phyloP scores from a whole-genome alignment of 2,888 invertebrate species.

The Oscheius sp. region DNA sequence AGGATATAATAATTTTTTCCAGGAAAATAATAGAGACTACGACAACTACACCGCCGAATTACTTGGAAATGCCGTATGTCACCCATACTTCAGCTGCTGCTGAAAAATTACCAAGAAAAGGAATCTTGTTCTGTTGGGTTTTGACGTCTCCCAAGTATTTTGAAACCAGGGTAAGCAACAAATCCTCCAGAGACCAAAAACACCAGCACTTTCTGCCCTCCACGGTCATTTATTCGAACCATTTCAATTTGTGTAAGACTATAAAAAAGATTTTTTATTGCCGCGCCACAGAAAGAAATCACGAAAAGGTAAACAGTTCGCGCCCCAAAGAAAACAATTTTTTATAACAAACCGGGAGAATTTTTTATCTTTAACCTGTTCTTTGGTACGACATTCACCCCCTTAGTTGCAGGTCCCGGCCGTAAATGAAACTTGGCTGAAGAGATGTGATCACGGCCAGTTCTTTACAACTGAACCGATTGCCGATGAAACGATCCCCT shows the following conservation, averaged over 20 bases:
- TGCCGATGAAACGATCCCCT: conserved; percentile 53
- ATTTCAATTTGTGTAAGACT: not conserved
- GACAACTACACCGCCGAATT: no score
- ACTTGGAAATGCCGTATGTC: no score
- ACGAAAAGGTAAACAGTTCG: no score
- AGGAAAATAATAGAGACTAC: no score
- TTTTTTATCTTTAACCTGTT: not conserved
- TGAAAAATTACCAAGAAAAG: conserved; percentile 43
- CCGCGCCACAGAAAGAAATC: no score
- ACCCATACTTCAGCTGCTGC: conserved; percentile 41
- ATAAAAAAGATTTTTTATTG: not conserved
- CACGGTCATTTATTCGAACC: not conserved
- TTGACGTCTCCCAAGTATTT: conserved; percentile 49
- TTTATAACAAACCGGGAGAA: not conserved
- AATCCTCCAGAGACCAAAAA: no score
- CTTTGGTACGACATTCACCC: not conserved
- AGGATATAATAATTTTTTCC: no score
- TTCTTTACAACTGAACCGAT: conserved; percentile 58
- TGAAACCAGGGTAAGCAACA: conserved; percentile 41
- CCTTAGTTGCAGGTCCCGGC: conserved; percentile 39
- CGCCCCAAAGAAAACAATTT: no score
- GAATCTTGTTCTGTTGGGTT: conserved; percentile 54
- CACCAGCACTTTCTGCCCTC: not conserved
- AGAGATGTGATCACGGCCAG: conserved; percentile 61
- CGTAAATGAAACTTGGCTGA: conserved; percentile 64